Conservation (phyloP, 1,140 invertebrate genomes). For the Adoxophyes honmai region DNA sequence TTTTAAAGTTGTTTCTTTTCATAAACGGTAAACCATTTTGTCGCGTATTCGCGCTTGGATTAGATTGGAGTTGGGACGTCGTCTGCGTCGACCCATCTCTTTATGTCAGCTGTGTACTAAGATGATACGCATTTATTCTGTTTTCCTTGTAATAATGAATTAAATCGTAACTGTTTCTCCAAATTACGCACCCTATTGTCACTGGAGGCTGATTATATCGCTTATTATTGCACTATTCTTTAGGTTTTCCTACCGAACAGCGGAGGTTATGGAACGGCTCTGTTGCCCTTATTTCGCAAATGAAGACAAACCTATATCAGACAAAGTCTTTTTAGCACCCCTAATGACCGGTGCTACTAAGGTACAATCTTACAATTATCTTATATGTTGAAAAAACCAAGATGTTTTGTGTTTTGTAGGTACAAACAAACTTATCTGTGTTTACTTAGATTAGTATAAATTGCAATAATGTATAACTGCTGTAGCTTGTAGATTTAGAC, state of each 20-base stretch:
- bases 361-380: slow-evolving; percentile 45
- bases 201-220: slow-evolving; percentile 32
- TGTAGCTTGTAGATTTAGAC: not conserved
- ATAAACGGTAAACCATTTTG: slow-evolving; percentile 19
- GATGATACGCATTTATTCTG: slow-evolving; percentile 69
- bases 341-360: slow-evolving; percentile 64
- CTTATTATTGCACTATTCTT: slow-evolving; percentile 48
- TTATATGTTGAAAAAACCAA: not conserved
- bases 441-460: slow-evolving; percentile 57
- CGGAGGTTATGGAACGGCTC: slow-evolving; percentile 71
- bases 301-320: slow-evolving; percentile 60
- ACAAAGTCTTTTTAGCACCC: slow-evolving; percentile 57
- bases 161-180: slow-evolving; percentile 55
- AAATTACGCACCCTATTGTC: slow-evolving; percentile 33
- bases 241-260: slow-evolving; percentile 61
- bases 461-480: slow-evolving; percentile 11
- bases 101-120: slow-evolving; percentile 73
- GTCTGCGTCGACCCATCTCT: slow-evolving; percentile 65
- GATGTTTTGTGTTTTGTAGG: slow-evolving; percentile 23
- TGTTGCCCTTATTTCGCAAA: slow-evolving; percentile 61
- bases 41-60: slow-evolving; percentile 61
- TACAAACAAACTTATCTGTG: slow-evolving; percentile 62
- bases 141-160: slow-evolving; percentile 64
- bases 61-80: slow-evolving; percentile 21
- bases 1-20: slow-evolving; percentile 29